These are phyloP conservation scores for Aleiodes sp. DNA, from an alignment of 1,140 invertebrate species.

Conservation along the genomic window DNA sequence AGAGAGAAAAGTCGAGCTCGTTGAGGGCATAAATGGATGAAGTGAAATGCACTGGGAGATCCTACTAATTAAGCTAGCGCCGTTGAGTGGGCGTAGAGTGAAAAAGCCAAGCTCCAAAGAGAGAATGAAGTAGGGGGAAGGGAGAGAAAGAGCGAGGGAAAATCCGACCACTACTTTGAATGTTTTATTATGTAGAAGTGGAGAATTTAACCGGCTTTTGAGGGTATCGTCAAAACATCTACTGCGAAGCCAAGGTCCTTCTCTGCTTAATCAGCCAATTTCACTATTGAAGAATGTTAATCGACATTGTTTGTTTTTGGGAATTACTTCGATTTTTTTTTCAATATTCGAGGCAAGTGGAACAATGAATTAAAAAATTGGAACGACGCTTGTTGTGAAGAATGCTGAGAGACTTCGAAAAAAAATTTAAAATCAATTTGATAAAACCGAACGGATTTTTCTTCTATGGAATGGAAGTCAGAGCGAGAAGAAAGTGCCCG, in stretches of 20 bases:
- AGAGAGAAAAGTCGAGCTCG: background rate
- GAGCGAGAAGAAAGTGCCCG: no score
- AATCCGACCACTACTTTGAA: constrained; percentile 41
- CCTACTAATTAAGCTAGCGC: constrained; percentile 52
- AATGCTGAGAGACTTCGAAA: no score
- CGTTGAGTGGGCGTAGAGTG: constrained; percentile 33
- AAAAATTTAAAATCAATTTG: no score
- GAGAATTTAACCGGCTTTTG: constrained; percentile 23
- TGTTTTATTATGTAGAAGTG: constrained; percentile 47
- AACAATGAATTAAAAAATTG: no score
- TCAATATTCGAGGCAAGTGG: no score
- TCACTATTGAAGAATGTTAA: background rate
- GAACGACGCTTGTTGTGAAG: no score
- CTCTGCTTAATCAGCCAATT: constrained; percentile 13
- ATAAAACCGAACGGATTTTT: no score
- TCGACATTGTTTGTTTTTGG: no score
- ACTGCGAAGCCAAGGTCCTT: constrained; percentile 16
- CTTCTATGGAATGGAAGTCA: no score
- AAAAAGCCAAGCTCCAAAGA: constrained; percentile 23
- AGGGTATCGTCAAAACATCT: constrained; percentile 19
- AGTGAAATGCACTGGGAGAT: constrained; percentile 38
- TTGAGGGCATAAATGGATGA: constrained; percentile 33
- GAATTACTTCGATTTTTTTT: no score
- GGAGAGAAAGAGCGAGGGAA: constrained; percentile 16
- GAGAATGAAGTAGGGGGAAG: constrained; percentile 21